Evolutionary conservation across 2,113 vertebrate genomes (phyloP).

Genomic region (Pseudopodoces humilis): DNA sequence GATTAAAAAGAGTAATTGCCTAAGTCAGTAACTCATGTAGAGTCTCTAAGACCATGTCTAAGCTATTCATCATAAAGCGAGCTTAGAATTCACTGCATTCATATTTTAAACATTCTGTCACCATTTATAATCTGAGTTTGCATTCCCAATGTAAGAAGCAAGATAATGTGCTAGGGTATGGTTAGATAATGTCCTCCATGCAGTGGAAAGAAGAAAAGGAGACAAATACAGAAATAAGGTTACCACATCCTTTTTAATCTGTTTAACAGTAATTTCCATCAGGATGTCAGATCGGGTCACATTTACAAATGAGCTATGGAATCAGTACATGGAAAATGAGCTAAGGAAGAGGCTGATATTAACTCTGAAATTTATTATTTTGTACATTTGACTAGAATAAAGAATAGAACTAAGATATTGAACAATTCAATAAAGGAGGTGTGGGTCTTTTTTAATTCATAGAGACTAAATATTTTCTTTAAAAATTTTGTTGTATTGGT

Average conservation of each 20-base stretch:
- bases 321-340: neutral
- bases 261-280: neutral
- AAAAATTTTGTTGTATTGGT: neutral
- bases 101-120: neutral
- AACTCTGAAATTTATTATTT: neutral
- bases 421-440: neutral
- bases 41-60: neutral
- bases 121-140: neutral
- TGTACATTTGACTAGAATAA: neutral
- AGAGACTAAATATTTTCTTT: neutral
- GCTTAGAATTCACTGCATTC: neutral
- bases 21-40: neutral
- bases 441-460: neutral
- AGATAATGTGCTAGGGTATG: neutral
- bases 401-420: too few relatives aligned
- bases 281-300: neutral
- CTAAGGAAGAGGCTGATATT: neutral
- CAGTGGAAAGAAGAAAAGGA: neutral
- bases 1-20: neutral
- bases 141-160: neutral
- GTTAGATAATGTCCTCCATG: neutral
- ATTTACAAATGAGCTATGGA: neutral
- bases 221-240: neutral
- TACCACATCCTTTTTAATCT: neutral
- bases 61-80: neutral